A percentile compares a stretch with the other conserved stretches of the same genome.
phyloP scores from a whole-genome alignment of 2,113 vertebrate species.

The Polyodon spathula region DNA sequence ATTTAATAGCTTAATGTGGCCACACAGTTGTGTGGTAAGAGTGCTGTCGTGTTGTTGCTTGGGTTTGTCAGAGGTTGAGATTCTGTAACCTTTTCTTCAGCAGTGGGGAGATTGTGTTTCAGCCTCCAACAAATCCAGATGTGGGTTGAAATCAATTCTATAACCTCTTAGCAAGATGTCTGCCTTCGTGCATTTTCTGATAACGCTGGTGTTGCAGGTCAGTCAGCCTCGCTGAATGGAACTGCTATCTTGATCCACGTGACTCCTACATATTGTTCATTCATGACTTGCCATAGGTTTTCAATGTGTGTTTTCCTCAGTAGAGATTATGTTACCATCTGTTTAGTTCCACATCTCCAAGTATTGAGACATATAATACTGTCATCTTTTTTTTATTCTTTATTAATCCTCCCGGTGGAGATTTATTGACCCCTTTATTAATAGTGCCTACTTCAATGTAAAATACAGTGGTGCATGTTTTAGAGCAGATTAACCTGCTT shows the following conservation, averaged over 20 bases:
- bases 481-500: no score
- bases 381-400: no score
- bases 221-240: not conserved
- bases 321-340: no score
- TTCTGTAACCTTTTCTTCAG: not conserved
- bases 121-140: not conserved
- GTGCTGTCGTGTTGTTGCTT: constrained; percentile 13
- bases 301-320: no score
- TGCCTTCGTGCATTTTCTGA: not conserved
- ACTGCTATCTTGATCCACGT: not conserved
- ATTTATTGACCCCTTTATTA: no score
- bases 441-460: no score
- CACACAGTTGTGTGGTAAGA: constrained; percentile 23
- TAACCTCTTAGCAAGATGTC: not conserved
- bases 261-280: no score
- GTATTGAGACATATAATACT: no score
- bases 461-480: no score
- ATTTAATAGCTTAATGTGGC: constrained; percentile 44
- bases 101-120: not conserved
- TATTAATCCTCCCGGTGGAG: no score
- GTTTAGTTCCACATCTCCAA: no score
- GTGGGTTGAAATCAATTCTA: not conserved
- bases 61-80: constrained; percentile 2
- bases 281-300: no score
- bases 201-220: not conserved